These are phyloP conservation scores for Tuta absoluta DNA, from an alignment of 2,888 invertebrate genomes.

Conservation along the genomic window DNA sequence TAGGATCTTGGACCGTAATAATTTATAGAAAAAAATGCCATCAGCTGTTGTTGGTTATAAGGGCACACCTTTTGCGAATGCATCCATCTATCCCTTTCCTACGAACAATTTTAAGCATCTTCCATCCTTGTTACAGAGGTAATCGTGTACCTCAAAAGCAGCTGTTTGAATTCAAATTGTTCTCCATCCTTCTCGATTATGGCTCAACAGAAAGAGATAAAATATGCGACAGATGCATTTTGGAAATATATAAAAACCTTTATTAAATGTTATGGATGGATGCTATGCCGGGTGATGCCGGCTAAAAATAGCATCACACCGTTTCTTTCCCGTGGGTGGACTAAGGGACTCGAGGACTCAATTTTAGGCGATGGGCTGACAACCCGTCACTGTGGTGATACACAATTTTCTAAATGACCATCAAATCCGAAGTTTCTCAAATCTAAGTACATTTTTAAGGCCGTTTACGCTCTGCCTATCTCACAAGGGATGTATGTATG, in stretches of 20 bases:
- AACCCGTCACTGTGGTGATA: too few relatives aligned
- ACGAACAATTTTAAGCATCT: background rate
- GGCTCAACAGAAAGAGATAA: background rate
- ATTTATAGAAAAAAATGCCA: constrained; percentile 22
- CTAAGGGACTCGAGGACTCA: too few relatives aligned
- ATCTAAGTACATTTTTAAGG: too few relatives aligned
- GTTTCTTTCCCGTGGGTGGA: too few relatives aligned
- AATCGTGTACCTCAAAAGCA: background rate
- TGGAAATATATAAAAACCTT: background rate
- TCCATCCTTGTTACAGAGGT: constrained; percentile 11
- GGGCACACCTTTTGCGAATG: constrained; percentile 26
- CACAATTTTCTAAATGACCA: too few relatives aligned
- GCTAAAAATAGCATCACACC: too few relatives aligned
- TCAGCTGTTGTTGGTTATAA: constrained; percentile 19
- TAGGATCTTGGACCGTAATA: constrained; percentile 23
- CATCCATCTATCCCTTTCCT: background rate
- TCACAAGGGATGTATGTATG: too few relatives aligned
- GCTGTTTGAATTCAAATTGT: constrained; percentile 10
- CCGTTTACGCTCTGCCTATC: too few relatives aligned
- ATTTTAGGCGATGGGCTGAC: too few relatives aligned
- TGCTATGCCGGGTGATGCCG: too few relatives aligned
- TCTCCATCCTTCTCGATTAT: background rate
- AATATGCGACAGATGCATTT: constrained; percentile 18
- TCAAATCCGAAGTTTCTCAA: too few relatives aligned
- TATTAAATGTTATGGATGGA: background rate